Conservation (phyloP, 2,797 vertebrate species). For the Scomberomorus guttatus region DNA sequence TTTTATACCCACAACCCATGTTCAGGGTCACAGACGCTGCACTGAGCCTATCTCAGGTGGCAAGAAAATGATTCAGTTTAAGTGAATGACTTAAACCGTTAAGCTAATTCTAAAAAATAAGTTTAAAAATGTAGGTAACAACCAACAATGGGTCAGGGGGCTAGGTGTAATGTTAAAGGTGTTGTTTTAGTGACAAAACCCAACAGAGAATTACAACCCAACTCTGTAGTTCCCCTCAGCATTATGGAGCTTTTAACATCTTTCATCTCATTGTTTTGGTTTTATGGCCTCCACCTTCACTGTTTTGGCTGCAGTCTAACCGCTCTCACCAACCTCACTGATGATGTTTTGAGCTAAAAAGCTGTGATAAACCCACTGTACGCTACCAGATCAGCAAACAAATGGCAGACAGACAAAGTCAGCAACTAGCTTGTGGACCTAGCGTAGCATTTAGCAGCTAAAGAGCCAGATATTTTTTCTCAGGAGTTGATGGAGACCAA, state of each 20-base stretch:
- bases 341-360: background rate
- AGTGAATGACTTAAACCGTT: background rate
- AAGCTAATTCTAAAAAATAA: background rate
- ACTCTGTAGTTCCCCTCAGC: background rate
- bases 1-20: background rate
- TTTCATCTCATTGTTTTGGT: too few relatives aligned
- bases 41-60: slow-evolving; percentile 21
- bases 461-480: slow-evolving; percentile 8
- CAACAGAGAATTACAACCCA: background rate
- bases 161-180: background rate
- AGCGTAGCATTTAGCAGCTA: background rate
- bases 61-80: background rate
- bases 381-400: background rate
- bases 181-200: background rate
- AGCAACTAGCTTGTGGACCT: background rate
- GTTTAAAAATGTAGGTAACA: background rate
- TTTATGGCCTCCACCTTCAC: too few relatives aligned
- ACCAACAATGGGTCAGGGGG: background rate
- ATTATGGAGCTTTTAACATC: background rate
- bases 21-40: slow-evolving; percentile 39
- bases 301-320: too few relatives aligned
- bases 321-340: background rate
- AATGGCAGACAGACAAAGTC: background rate
- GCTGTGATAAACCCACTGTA: background rate
- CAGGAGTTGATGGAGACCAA: background rate